Evolutionary conservation across 2,888 invertebrate genomes (phyloP).

Genomic region (Sesamia inferens): DNA sequence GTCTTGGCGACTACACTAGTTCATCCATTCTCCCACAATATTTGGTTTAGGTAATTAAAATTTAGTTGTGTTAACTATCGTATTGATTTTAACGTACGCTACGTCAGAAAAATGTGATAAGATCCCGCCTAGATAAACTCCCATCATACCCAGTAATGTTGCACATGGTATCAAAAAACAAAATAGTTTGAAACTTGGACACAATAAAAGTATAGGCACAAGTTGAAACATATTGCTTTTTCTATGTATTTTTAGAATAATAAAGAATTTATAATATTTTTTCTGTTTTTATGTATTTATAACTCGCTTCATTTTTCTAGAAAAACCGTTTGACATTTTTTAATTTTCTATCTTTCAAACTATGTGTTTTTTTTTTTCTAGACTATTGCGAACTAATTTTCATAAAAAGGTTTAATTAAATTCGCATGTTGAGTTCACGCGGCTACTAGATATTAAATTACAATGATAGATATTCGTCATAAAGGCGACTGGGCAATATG

Average conservation of each 20-base stretch:
- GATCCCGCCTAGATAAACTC: conserved; percentile 69
- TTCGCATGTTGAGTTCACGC: neutral
- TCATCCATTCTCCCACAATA: neutral
- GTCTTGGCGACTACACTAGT: conserved; percentile 21
- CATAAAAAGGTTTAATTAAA: neutral
- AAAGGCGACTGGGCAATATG: neutral
- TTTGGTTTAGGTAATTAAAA: conserved; percentile 47
- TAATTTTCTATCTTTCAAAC: conserved; percentile 7
- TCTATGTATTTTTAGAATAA: neutral
- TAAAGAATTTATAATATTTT: conserved; percentile 25
- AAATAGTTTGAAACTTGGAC: conserved; percentile 75
- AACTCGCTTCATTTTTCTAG: conserved; percentile 26
- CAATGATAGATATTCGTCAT: neutral
- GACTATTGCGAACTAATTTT: neutral
- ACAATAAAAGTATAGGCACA: conserved; percentile 69
- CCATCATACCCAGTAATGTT: conserved; percentile 70
- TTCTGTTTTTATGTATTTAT: conserved; percentile 41
- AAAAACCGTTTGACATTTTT: conserved; percentile 13
- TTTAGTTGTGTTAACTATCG: conserved; percentile 64
- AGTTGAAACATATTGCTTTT: conserved; percentile 67
- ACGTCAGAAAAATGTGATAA: conserved; percentile 67
- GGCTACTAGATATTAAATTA: neutral
- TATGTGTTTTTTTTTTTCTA: neutral
- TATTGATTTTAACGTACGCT: conserved; percentile 67
- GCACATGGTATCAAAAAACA: conserved; percentile 76